Base-by-base conservation (phyloP, 2,113 vertebrate species). In the Thalassoma bifasciatum region DNA sequence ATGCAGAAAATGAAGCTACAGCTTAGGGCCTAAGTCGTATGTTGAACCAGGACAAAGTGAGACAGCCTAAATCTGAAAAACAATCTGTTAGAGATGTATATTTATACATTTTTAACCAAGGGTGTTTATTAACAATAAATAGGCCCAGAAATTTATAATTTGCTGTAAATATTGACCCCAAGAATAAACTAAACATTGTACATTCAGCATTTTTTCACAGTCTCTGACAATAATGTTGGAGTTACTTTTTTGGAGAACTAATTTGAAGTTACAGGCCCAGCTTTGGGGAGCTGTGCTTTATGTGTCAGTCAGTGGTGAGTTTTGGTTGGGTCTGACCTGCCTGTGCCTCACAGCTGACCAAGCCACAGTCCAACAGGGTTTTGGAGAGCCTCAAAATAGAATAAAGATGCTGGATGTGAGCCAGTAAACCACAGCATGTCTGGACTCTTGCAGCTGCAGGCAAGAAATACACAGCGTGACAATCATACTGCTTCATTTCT, bases 311-410 rank as follows among this genome's bases (percentile, higher is more conserved):
- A 46, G 61, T 68, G 74, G 68, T 66, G 62, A 58, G 49, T 56
- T 60, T 71, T 71, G 72, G 77, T 42, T 62, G 17, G 24, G 30
- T 69, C 57, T 68, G 65, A 75, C 65, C 23, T 51, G 67, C 24
- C 40, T 80, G 58, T 75, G 61, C 49, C 65, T 60, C 71, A 72
- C 69, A 74, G 51, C 19, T 60, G 50, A 82, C 42, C 54, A 44
- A 46, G 75, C 71, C 72, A 21, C 79, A 70, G 58, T 85, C 69
- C 54, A 72, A 74, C 59, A 9, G 19, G 53, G 44, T 72, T 76
- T n/a, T 30, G 11, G 57, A 66, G 26, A 62, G 36, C 46, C 22
- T 78, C 53, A 65, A 79, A 86, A 86, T 70, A 82, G 73, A 75
- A 56, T 8, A 2, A 49, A 84, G 63, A 65, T 17, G 1, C n/a